Evolutionary conservation across 2,888 invertebrate species (phyloP).

Genomic region (Tridacna gigas): DNA sequence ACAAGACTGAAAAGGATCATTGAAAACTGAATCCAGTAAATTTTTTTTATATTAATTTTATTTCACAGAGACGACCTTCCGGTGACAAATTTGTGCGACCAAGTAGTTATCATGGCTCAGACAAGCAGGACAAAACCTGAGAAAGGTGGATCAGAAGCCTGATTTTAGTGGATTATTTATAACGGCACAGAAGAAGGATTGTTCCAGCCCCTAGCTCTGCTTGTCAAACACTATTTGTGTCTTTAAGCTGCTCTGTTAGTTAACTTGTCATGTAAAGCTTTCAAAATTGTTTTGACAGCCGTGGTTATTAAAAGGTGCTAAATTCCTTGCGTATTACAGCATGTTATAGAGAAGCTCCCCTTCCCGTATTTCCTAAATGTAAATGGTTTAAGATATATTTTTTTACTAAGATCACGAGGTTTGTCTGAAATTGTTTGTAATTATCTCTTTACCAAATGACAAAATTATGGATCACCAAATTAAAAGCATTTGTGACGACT

Average conservation of each 20-base stretch:
- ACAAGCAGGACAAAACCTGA: conserved; percentile 79
- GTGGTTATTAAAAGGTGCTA: conserved; percentile 8
- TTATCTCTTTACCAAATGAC: too few relatives aligned
- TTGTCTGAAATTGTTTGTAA: too few relatives aligned
- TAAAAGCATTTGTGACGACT: too few relatives aligned
- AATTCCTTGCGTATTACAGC: too few relatives aligned
- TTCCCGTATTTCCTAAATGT: too few relatives aligned
- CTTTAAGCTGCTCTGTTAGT: neutral
- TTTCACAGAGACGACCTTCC: conserved; percentile 74
- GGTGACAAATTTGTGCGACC: conserved; percentile 83
- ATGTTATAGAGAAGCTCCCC: too few relatives aligned
- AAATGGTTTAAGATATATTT: too few relatives aligned
- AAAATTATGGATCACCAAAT: too few relatives aligned
- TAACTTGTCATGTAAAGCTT: neutral
- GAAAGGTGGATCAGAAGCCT: neutral
- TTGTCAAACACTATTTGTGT: neutral
- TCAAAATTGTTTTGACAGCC: neutral
- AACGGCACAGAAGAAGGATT: neutral
- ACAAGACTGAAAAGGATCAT: too few relatives aligned
- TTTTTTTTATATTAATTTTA: neutral
- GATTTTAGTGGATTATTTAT: conserved; percentile 1
- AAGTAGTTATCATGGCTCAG: conserved; percentile 77
- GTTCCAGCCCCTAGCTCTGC: conserved; percentile 10
- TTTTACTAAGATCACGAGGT: too few relatives aligned
- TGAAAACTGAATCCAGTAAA: too few relatives aligned